Conservation (phyloP, 2,888 invertebrate genomes). For the Palloptera scutellata region DNA sequence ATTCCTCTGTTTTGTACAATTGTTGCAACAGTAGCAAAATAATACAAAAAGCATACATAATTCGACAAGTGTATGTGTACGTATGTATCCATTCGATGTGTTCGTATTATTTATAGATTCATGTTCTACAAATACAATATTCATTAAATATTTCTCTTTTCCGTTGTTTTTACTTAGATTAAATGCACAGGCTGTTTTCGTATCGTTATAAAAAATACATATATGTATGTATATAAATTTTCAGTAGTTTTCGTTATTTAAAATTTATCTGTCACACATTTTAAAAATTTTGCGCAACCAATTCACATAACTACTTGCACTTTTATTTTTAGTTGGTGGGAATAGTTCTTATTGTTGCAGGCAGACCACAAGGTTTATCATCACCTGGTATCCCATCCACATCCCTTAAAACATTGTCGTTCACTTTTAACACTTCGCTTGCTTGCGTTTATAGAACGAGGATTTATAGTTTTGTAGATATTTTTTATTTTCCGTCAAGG, state of each 20-base stretch:
- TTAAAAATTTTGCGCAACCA: not conserved
- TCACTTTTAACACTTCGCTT: too few relatives aligned
- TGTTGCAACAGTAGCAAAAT: constrained; percentile 7
- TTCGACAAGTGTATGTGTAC: not conserved
- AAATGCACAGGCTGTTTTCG: not conserved
- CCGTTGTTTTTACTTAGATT: not conserved
- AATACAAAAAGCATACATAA: not conserved
- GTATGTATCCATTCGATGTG: constrained; percentile 19
- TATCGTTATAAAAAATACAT: not conserved
- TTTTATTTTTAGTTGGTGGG: not conserved
- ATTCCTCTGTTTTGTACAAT: not conserved
- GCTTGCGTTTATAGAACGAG: too few relatives aligned
- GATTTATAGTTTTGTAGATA: too few relatives aligned
- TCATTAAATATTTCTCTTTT: constrained; percentile 5
- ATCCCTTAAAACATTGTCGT: too few relatives aligned
- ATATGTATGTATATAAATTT: not conserved
- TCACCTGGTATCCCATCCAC: not conserved
- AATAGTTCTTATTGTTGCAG: not conserved
- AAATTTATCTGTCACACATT: not conserved
- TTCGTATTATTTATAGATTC: constrained; percentile 31
- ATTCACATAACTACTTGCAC: not conserved
- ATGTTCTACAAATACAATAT: constrained; percentile 23
- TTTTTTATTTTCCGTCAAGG: too few relatives aligned
- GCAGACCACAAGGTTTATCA: not conserved
- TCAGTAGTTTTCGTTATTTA: not conserved